Base-by-base conservation (phyloP, 1,140 invertebrate species). In the Drosophila saltans region DNA sequence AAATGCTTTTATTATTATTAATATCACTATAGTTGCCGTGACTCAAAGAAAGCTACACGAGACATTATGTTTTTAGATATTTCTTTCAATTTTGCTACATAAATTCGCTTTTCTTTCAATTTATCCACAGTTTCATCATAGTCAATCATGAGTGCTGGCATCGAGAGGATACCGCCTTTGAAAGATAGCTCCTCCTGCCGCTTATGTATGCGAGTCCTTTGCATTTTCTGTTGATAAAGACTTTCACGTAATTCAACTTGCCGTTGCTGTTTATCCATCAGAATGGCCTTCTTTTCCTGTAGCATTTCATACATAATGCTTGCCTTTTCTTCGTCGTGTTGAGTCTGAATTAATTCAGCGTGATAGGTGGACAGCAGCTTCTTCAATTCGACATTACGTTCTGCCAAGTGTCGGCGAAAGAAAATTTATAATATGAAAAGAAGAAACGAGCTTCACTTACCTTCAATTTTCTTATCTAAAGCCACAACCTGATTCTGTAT, bases 391-490 rank as follows among this genome's bases (percentile, higher is more conserved):
- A 21, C 0, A 30, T 60, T 86, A 6, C 85, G 81, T 48, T 92
- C 91, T 91, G 43, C 0, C 9, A 56, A n/a, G 6, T 3, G 7
- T 21, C 16, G 7, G 6, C 2, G 16, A 10, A 1, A 21, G 36
- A 58, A 3, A n/a, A 26, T 57, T 11, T 5, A 9, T 26, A 21
- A 2, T 3, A 1, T 1, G 8, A 4, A 9, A 9, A 16, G 16
- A 16, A 16, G 16, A 16, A 16, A 16, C 16, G 16, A 2, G 2
- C 1, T 8, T 9, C 0, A 3, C 26, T 33, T 7, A 30, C 91
- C 91, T 56, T 92, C 91, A 28, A 89, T 72, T 69, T 92, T 92
- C 28, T 91, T 88, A 2, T 65, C 58, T 16, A 92, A 33, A 5
- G 69, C 26, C 9, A 69, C 33, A 1, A 75, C 62, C 16, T 91